Evolutionary conservation across 2,888 invertebrate species (phyloP).

Genomic region (Aphelenchoides bicaudatus): DNA sequence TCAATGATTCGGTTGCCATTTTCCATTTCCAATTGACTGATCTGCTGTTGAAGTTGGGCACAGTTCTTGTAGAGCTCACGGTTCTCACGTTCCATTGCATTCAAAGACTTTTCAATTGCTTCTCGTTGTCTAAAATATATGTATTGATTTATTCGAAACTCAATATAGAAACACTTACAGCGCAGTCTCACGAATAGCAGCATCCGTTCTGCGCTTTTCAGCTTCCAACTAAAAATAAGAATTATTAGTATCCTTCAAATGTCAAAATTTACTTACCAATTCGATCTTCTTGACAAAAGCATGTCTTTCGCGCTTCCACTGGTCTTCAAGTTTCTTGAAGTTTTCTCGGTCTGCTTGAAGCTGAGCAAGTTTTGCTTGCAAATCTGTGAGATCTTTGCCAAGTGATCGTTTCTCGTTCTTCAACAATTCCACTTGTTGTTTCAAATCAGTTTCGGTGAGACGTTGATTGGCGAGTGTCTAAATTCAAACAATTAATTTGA

Average conservation of each 20-base stretch:
- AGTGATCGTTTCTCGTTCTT: conserved; percentile 53
- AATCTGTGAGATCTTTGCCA: conserved; percentile 51
- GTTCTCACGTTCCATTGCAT: conserved; percentile 60
- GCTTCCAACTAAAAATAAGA: conserved; percentile 53
- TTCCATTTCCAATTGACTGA: conserved; percentile 60
- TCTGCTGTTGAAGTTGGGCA: conserved; percentile 59
- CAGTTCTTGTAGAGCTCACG: conserved; percentile 59
- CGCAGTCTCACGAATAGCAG: conserved; percentile 57
- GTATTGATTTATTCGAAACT: no score
- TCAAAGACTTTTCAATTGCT: conserved; percentile 59
- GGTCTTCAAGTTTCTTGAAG: conserved; percentile 42
- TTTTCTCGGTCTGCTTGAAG: conserved; percentile 48
- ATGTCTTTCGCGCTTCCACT: conserved; percentile 56
- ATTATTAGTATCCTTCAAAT: conserved; percentile 7
- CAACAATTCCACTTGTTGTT: conserved; percentile 50
- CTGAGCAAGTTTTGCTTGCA: conserved; percentile 46
- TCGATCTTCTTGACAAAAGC: conserved; percentile 57
- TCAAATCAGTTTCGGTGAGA: conserved; percentile 49
- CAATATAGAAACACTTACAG: no score
- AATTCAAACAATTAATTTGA: conserved; percentile 16
- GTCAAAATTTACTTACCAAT: conserved; percentile 33
- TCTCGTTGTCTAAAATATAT: no score
- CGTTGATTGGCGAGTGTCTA: conserved; percentile 46
- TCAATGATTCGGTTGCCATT: conserved; percentile 58
- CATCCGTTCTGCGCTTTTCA: conserved; percentile 57